These are phyloP conservation scores for Dasypus novemcinctus DNA, from an alignment of 2,113 vertebrate species.

Conservation along the genomic window DNA sequence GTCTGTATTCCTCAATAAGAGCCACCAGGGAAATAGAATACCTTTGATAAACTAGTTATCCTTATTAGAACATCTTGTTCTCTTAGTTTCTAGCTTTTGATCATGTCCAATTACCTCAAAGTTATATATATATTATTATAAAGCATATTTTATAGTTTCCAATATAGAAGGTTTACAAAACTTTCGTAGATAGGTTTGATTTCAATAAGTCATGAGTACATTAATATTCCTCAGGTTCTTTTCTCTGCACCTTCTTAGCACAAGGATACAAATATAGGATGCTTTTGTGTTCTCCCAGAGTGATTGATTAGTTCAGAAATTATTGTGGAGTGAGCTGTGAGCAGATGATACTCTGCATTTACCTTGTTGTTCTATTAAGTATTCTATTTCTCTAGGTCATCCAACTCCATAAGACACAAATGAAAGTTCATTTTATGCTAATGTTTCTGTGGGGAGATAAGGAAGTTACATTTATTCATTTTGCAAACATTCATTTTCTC, in stretches of 20 bases:
- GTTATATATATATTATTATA: background rate
- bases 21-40: background rate
- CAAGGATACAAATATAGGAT: background rate
- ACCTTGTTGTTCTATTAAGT: background rate
- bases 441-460: background rate
- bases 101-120: background rate
- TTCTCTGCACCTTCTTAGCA: background rate
- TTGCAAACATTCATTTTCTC: background rate
- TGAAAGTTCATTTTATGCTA: background rate
- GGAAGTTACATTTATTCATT: background rate
- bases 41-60: background rate
- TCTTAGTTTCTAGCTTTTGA: background rate
- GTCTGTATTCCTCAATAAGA: background rate
- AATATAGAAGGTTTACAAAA: background rate
- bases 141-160: background rate
- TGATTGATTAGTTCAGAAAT: background rate
- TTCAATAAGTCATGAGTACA: background rate
- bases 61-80: background rate
- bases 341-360: background rate
- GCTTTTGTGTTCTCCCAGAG: background rate
- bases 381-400: background rate
- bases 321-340: background rate
- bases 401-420: background rate
- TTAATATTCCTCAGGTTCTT: background rate
- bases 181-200: background rate